phyloP scores from a whole-genome alignment of 2,888 invertebrate species.

The Ochropleura leucogaster region DNA sequence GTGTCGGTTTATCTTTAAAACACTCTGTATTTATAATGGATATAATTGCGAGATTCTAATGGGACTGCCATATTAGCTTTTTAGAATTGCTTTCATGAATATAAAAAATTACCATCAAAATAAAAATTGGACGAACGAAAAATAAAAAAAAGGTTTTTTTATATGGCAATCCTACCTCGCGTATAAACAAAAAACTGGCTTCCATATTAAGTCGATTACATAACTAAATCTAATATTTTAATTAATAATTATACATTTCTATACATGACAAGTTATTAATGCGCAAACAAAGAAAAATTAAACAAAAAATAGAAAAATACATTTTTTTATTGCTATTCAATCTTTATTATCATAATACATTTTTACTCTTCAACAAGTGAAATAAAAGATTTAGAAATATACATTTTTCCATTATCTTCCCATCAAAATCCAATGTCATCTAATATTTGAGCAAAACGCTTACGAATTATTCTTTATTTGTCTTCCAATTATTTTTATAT shows the following conservation, averaged over 20 bases:
- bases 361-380: slow-evolving; percentile 2
- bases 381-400: slow-evolving; percentile 9
- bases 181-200: slow-evolving; percentile 4
- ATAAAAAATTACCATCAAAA: background rate
- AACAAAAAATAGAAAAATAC: slow-evolving; percentile 18
- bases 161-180: slow-evolving; percentile 33
- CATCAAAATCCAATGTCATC: background rate
- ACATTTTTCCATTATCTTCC: background rate
- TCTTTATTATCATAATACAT: background rate
- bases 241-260: slow-evolving; percentile 46
- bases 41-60: slow-evolving; percentile 39
- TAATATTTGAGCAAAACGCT: slow-evolving; percentile 40
- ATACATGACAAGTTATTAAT: slow-evolving; percentile 41
- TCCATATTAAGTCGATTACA: slow-evolving; percentile 33
- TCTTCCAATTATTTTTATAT: slow-evolving; percentile 2
- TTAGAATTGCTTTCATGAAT: background rate
- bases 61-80: slow-evolving; percentile 12
- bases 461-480: background rate
- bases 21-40: background rate
- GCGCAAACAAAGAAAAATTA: slow-evolving; percentile 17
- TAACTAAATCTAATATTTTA: slow-evolving; percentile 33
- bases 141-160: background rate
- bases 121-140: background rate
- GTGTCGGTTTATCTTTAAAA: background rate
- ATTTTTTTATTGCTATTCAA: slow-evolving; percentile 22